These are phyloP conservation scores for Drosophila sulfurigaster DNA, from an alignment of 1,140 invertebrate genomes.

Conservation along the genomic window DNA sequence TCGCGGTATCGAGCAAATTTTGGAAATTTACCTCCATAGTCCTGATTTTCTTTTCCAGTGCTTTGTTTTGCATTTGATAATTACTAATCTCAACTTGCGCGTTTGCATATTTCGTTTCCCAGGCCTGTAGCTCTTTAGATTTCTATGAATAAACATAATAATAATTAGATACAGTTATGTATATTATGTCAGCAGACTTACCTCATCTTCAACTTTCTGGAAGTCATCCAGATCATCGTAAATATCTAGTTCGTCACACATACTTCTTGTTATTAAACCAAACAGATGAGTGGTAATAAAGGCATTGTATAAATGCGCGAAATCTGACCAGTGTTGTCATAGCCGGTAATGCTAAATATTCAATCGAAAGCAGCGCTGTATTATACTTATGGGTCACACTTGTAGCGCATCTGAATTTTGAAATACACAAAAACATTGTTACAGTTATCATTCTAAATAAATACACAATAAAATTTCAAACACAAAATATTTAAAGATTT, in stretches of 20 bases:
- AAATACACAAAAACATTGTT: background rate
- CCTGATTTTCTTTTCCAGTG: constrained; percentile 67
- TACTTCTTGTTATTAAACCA: constrained; percentile 27
- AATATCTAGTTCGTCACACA: constrained; percentile 71
- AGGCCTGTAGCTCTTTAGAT: constrained; percentile 66
- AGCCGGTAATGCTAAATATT: background rate
- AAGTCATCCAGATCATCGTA: constrained; percentile 81
- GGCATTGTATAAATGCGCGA: constrained; percentile 40
- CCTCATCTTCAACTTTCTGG: constrained; percentile 67
- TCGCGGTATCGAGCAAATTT: constrained; percentile 73
- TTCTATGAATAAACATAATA: constrained; percentile 53
- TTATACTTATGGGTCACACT: constrained; percentile 36
- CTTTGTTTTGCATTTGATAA: constrained; percentile 56
- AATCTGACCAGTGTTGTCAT: constrained; percentile 29
- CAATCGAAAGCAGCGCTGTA: constrained; percentile 7
- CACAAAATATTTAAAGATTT: background rate
- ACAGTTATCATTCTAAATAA: background rate
- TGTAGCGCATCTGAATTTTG: constrained; percentile 9
- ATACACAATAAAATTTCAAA: background rate
- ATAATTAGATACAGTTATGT: background rate
- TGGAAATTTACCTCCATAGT: constrained; percentile 75
- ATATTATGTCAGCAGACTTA: constrained; percentile 11
- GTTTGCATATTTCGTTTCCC: constrained; percentile 58
- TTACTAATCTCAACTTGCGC: constrained; percentile 48
- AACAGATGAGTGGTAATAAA: background rate